Base-by-base conservation (phyloP, 2,113 vertebrate genomes). In the Lontra canadensis region DNA sequence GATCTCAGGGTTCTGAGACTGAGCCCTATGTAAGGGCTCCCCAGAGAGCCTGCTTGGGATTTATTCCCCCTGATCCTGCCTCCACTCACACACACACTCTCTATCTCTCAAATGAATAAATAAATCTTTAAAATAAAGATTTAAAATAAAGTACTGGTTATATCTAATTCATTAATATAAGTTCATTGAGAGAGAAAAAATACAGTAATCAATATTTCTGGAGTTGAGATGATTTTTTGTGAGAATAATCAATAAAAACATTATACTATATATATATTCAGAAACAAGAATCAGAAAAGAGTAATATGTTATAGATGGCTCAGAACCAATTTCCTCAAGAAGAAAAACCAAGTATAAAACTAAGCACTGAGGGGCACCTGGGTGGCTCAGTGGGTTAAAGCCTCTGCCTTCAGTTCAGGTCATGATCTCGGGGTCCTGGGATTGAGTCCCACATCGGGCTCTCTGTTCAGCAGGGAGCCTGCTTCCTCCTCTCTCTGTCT, bases 161-260 rank as follows among this genome's bases (percentile, higher is more conserved):
- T 31, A 88, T 59, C 42, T 78, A 82, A 95, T 25, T 5, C 29
- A 61, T 36, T 92, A 67, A 49, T 26, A 76, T 78, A 61, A 39
- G 81, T 42, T 17, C 20, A 69, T 0, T 69, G 47, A 59, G n/a
- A 87, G 34, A 92, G 44, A 39, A 76, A 95, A 73, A 74, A 39
- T 23, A 67, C 3, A 57, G 11, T 39, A 91, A 65, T 67, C 31
- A 61, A 29, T 87, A 87, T 81, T 87, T 91, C 74, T 86, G 44
- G n/a, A 90, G 29, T 74, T 80, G 47, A 65, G 73, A n/a, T 52
- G 36, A 94, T 61, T 81, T 81, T 55, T 90, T 90, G 18, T 23
- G 80, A 86, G 20, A 39, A 81, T 73, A 36, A 94, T 63, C 65
- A 94, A 90, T 90, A n/a, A 67, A 8, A 39, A 93, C 71, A 93